A percentile compares a stretch with the other conserved stretches of the same genome.
phyloP scores from a whole-genome alignment of 2,113 vertebrate species.

The Oceanites oceanicus region DNA sequence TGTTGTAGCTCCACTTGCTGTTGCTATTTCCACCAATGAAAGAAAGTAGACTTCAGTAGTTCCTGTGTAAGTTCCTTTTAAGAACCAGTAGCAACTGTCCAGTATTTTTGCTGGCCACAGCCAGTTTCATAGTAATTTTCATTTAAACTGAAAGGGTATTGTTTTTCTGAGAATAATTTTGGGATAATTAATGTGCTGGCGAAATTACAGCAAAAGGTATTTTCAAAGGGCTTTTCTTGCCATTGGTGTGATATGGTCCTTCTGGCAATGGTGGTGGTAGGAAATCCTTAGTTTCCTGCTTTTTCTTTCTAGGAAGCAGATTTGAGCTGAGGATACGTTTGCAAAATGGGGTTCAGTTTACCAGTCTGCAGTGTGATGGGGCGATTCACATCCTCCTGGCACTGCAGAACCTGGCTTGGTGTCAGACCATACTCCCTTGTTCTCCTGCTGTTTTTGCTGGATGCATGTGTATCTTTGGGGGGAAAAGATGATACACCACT shows the following conservation, averaged over 20 bases:
- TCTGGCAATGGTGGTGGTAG: neutral
- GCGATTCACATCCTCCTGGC: neutral
- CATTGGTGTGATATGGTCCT: neutral
- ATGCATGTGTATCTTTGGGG: no score
- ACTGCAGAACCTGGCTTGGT: rapidly evolving
- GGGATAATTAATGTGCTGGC: neutral
- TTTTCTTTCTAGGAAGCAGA: neutral
- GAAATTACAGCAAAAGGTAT: neutral
- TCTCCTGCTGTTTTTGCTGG: neutral
- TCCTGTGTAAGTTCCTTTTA: neutral
- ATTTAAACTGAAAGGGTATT: neutral
- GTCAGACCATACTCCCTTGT: neutral
- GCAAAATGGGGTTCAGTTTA: neutral
- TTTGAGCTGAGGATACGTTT: neutral
- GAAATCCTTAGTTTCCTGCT: neutral
- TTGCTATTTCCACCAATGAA: neutral
- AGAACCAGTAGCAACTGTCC: neutral
- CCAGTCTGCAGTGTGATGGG: neutral
- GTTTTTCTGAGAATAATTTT: neutral
- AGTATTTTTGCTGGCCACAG: neutral
- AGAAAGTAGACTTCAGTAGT: neutral
- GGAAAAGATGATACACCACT: neutral
- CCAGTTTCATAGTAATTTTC: neutral
- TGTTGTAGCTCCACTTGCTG: neutral
- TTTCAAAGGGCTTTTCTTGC: neutral